Base-by-base conservation (phyloP, 2,797 vertebrate genomes). In the Melanotaenia parkinsoni region DNA sequence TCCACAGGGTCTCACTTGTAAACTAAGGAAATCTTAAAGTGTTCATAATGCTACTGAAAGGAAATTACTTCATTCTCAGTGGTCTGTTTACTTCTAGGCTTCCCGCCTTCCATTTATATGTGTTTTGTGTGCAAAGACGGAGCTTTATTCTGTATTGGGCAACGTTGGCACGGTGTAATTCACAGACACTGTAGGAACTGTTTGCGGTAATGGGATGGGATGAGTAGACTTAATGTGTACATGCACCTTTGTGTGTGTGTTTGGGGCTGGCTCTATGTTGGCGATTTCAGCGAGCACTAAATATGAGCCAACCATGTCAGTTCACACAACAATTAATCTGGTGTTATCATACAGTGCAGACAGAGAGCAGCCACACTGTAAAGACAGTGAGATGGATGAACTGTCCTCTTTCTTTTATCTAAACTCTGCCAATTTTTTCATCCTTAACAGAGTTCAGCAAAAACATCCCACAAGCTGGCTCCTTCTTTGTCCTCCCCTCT, bases 141-240 rank as follows among this genome's bases (percentile, higher is more conserved):
- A 80, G 58, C 70, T 76, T 70, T 62, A 74, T 74, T 76, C 53
- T 62, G 84, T 67, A 58, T 64, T 64, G 70, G 72, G 62, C 72
- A 63, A 75, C 30, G 38, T 47, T 53, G 80, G 68, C 35, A 30
- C 76, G 82, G 14, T 67, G 40, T 58, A 50, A 73, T 62, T 79
- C 71, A 72, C 50, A 80, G 75, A 88, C 84, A 84, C 77, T 88
- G 84, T 16, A 58, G 80, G 85, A 86, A 80, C 74, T 92, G 88
- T 93, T 90, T 80, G 71, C 26, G 18, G 88, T 91, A 92, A 87
- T 88, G 30, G 71, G 88, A 85, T 85, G 83, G 88, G 86, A 79
- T 72, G 76, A 70, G 84, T 45, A 58, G 62, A 51, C 74, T 82
- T 61, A 76, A 69, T 62, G 72, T 66, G 73, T 38, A 72, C 45